Evolutionary conservation across 2,888 invertebrate genomes (phyloP).

Genomic region (Osmoderma eremita): DNA sequence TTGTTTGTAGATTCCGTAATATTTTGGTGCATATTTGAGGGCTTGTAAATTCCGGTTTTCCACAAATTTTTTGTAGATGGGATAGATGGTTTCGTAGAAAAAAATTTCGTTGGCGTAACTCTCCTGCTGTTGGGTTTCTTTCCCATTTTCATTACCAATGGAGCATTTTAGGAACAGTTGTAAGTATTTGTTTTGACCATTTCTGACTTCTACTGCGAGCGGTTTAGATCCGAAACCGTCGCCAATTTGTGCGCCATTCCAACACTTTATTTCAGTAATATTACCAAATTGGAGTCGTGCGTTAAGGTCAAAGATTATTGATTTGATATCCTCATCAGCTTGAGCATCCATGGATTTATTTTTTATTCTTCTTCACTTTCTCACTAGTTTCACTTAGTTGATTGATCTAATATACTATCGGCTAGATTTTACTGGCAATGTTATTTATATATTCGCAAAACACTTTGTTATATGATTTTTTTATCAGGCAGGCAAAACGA

Average conservation of each 20-base stretch:
- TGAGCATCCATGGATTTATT: not conserved
- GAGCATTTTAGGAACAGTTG: constrained; percentile 38
- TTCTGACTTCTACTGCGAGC: constrained; percentile 14
- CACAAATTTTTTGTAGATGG: constrained; percentile 26
- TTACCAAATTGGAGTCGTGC: not conserved
- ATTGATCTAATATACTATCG: not conserved
- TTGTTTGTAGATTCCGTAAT: constrained; percentile 24
- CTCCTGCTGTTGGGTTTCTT: not conserved
- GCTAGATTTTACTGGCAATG: no score
- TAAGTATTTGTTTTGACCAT: not conserved
- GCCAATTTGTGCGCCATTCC: constrained; percentile 25
- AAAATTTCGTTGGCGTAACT: constrained; percentile 33
- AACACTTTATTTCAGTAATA: constrained; percentile 13
- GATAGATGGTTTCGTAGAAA: constrained; percentile 37
- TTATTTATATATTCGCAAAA: no score
- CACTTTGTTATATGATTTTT: not conserved
- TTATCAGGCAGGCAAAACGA: not conserved
- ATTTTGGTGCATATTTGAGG: constrained; percentile 38
- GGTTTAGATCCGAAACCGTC: constrained; percentile 36
- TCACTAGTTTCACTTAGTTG: no score
- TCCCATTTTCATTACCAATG: not conserved
- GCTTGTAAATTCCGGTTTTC: constrained; percentile 2
- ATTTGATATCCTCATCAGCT: constrained; percentile 5
- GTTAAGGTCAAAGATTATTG: not conserved
- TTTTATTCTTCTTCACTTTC: not conserved